phyloP scores from a whole-genome alignment of 2,113 vertebrate species.

The Prinia subflava region DNA sequence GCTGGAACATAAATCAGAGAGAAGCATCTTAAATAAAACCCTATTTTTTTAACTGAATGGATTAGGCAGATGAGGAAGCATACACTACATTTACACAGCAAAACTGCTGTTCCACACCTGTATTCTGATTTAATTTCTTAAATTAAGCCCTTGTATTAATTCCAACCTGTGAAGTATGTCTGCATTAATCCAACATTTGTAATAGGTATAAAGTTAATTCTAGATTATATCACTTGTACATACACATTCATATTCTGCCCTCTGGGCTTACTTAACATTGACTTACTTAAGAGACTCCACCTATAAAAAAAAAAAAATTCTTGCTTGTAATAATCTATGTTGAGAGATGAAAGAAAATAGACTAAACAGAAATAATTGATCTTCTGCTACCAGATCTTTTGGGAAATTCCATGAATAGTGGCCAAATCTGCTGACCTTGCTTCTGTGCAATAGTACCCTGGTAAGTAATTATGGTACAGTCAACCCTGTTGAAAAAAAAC shows the following conservation, averaged over 20 bases:
- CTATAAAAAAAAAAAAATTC: background rate
- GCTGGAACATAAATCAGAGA: background rate
- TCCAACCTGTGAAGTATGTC: conserved; percentile 11
- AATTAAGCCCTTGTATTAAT: conserved; percentile 30
- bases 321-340: background rate
- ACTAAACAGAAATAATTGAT: background rate
- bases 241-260: background rate
- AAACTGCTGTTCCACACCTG: conserved; percentile 5
- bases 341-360: background rate
- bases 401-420: background rate
- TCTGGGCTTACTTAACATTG: background rate
- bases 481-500: background rate
- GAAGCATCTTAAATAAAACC: conserved; percentile 6
- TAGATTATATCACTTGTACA: conserved; percentile 22
- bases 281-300: background rate
- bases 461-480: background rate
- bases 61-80: background rate
- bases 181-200: conserved; percentile 44
- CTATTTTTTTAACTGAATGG: conserved; percentile 3
- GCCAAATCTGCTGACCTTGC: background rate
- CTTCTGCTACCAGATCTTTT: background rate
- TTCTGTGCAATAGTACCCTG: background rate
- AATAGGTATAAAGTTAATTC: conserved; percentile 43
- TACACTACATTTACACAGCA: background rate
- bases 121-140: conserved; percentile 25